These are phyloP conservation scores for Pocillopora verrucosa DNA, from an alignment of 64 coral and sea anemone species.

Conservation along the genomic window DNA sequence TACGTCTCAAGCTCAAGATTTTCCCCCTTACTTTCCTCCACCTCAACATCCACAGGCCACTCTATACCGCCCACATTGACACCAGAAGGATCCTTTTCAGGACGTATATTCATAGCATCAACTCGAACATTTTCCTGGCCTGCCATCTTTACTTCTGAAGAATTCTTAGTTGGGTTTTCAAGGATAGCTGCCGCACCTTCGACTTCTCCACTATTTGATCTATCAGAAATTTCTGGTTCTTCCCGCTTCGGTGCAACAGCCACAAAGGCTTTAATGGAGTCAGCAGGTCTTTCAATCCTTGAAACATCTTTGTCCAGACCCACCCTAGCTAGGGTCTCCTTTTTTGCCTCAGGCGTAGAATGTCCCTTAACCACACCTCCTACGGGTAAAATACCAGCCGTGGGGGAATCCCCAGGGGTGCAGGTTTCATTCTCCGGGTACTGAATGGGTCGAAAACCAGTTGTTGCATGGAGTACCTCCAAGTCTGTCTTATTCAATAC, in stretches of 20 bases:
- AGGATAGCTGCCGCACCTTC: not conserved
- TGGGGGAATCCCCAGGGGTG: not conserved
- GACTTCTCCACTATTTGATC: not conserved
- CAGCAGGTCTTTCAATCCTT: not conserved
- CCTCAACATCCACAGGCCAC: too few species aligned
- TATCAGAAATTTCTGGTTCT: not conserved
- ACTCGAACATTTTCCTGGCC: too few species aligned
- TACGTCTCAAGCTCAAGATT: too few species aligned
- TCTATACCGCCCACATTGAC: not conserved
- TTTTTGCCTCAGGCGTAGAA: not conserved
- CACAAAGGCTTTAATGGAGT: not conserved
- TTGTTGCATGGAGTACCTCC: constrained; percentile 1
- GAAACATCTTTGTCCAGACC: not conserved
- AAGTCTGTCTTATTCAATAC: not conserved
- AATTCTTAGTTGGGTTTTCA: not conserved
- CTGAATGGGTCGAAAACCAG: constrained; percentile 1
- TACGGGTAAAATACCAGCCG: constrained; percentile 29
- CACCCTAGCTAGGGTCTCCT: not conserved
- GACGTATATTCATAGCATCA: too few species aligned
- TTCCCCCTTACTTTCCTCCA: too few species aligned
- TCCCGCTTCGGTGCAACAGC: not conserved
- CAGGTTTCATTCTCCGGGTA: not conserved
- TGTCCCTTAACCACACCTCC: constrained; percentile 30
- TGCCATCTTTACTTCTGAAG: not conserved
- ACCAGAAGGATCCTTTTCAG: not conserved